phyloP scores from a whole-genome alignment of 2,113 vertebrate species.

The Melospiza melodia region DNA sequence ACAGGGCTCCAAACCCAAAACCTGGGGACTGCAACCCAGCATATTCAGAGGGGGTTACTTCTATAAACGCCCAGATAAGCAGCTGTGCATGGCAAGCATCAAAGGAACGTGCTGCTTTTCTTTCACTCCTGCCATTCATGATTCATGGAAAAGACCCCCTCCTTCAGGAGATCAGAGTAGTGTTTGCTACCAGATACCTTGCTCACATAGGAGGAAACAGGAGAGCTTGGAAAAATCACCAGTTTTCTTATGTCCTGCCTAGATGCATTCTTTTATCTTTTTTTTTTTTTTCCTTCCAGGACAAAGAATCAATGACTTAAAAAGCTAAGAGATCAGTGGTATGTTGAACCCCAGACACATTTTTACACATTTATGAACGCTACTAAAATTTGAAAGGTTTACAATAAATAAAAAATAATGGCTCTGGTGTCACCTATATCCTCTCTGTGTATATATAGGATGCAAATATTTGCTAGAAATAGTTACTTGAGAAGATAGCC shows the following conservation, averaged over 20 bases:
- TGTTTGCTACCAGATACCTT: not conserved
- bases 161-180: not conserved
- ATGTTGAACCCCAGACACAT: not conserved
- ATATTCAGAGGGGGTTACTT: not conserved
- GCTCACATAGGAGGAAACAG: not conserved
- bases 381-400: not conserved
- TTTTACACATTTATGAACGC: not conserved
- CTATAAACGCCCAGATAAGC: not conserved
- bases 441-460: not conserved
- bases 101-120: not conserved
- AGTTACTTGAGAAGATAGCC: not conserved
- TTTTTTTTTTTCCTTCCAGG: not conserved
- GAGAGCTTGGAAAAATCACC: not conserved
- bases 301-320: not conserved
- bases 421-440: not conserved
- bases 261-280: not conserved
- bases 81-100: not conserved
- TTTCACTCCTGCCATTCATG: not conserved
- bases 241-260: not conserved
- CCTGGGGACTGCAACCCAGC: not conserved
- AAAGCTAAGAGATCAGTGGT: not conserved
- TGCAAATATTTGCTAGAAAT: not conserved
- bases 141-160: not conserved
- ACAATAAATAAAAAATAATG: not conserved
- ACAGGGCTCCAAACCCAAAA: not conserved